Evolutionary conservation across 2,888 invertebrate genomes (phyloP).

Genomic region (Oscheius myriophilus): DNA sequence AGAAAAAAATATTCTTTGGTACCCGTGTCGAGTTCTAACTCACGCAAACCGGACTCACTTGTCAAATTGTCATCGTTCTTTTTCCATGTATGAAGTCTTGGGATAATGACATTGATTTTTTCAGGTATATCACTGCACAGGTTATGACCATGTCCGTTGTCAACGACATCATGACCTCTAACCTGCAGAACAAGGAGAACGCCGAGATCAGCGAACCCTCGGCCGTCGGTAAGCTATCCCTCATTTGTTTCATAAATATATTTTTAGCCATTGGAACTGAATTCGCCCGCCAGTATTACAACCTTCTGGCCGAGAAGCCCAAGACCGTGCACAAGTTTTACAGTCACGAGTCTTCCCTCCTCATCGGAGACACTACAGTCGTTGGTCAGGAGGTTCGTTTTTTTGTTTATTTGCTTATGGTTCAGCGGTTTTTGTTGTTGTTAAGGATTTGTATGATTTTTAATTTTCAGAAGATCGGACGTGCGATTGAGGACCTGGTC

Average conservation of each 20-base stretch:
- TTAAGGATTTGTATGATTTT: neutral
- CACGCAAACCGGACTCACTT: too few species aligned
- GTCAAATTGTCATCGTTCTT: too few species aligned
- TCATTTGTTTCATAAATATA: conserved; percentile 1
- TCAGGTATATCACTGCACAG: too few species aligned
- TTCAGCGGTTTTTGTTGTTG: neutral
- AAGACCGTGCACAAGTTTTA: conserved; percentile 40
- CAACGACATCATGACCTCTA: conserved; percentile 26
- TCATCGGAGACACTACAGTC: conserved; percentile 39
- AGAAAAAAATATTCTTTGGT: too few species aligned
- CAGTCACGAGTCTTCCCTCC: conserved; percentile 48
- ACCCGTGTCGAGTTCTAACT: too few species aligned
- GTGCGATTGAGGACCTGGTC: conserved; percentile 30
- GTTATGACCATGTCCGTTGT: conserved; percentile 32
- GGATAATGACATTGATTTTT: too few species aligned
- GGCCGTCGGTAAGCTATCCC: neutral
- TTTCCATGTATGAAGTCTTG: too few species aligned
- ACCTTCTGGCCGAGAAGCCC: conserved; percentile 34
- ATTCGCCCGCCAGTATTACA: conserved; percentile 46
- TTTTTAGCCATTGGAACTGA: conserved; percentile 41
- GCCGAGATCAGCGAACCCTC: conserved; percentile 9
- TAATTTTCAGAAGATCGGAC: conserved; percentile 41
- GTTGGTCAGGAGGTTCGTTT: conserved; percentile 44
- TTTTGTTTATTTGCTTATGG: neutral
- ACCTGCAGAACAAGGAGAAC: conserved; percentile 25